Evolutionary conservation across 2,888 invertebrate genomes (phyloP), one percentile per base, ranked within the genome.

Genomic region (Neoaliturus tenellus): DNA sequence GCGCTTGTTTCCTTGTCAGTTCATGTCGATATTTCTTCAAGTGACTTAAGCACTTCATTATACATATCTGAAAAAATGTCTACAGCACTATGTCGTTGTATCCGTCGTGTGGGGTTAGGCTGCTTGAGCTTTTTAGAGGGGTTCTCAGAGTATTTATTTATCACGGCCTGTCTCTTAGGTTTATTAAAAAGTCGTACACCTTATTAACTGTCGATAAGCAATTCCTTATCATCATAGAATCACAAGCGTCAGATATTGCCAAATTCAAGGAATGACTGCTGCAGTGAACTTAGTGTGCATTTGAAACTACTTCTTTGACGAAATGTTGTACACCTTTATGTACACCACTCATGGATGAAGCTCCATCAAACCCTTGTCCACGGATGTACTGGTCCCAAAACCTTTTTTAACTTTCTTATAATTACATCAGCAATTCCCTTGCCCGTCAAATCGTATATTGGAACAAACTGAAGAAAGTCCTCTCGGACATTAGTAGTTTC

Each of bases 181-280:
- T n/a, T n/a, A n/a, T n/a, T n/a, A n/a, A n/a, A n/a, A n/a, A n/a
- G n/a, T n/a, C n/a, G n/a, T n/a, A n/a, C n/a, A n/a, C n/a, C n/a
- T n/a, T n/a, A n/a, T n/a, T n/a, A n/a, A n/a, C n/a, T n/a, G n/a
- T n/a, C n/a, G n/a, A n/a, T n/a, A n/a, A n/a, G n/a, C n/a, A n/a
- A n/a, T n/a, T n/a, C n/a, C n/a, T n/a, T n/a, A n/a, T n/a, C n/a
- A n/a, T n/a, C n/a, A n/a, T n/a, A n/a, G n/a, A n/a, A n/a, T n/a
- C n/a, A n/a, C 78, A 78, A 23, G 48, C 41, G 28, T 78, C 44
- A 28, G 44, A 78, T 78, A 78, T 44, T 20, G 48, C 78, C 78
- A 78, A 78, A 48, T 44, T 78, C 25, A 78, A n/a, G 17, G 78
- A 78, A 48, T 78, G 48, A 12, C 44, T 44, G 44, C 78, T 78